phyloP scores from a whole-genome alignment of 2,888 invertebrate genomes.

The Oscheius sp. region DNA sequence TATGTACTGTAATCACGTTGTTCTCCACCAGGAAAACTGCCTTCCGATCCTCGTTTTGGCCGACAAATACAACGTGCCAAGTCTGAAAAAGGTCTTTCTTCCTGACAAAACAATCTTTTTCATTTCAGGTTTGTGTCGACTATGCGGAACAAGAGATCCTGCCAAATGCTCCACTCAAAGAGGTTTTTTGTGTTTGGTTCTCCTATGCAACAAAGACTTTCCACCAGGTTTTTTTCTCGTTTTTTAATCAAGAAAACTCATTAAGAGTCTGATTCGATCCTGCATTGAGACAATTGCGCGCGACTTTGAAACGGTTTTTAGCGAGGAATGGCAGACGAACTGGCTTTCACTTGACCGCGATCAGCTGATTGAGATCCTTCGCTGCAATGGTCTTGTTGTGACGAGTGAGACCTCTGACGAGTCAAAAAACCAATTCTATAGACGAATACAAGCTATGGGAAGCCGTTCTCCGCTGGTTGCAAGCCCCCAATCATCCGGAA shows the following conservation, averaged over 20 bases:
- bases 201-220: constrained; percentile 71
- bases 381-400: constrained; percentile 70
- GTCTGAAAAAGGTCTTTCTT: constrained; percentile 67
- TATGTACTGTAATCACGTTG: constrained; percentile 72
- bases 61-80: constrained; percentile 72
- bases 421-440: constrained; percentile 35
- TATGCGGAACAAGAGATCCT: constrained; percentile 71
- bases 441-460: constrained; percentile 72
- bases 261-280: constrained; percentile 52
- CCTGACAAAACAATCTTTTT: neutral
- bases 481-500: constrained; percentile 68
- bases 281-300: constrained; percentile 63
- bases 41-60: constrained; percentile 72
- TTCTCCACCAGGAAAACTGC: constrained; percentile 71
- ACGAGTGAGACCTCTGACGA: constrained; percentile 48
- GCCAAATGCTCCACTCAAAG: constrained; percentile 71
- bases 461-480: constrained; percentile 71
- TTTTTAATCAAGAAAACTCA: neutral
- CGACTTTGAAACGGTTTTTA: constrained; percentile 56
- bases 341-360: constrained; percentile 71
- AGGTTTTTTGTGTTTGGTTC: constrained; percentile 73
- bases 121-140: constrained; percentile 70
- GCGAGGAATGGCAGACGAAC: constrained; percentile 71
- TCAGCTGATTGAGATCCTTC: constrained; percentile 71
- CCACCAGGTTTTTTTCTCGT: constrained; percentile 56